These are phyloP conservation scores for Ryuthela nishihirai DNA, from an alignment of 2,888 invertebrate genomes.

Conservation along the genomic window DNA sequence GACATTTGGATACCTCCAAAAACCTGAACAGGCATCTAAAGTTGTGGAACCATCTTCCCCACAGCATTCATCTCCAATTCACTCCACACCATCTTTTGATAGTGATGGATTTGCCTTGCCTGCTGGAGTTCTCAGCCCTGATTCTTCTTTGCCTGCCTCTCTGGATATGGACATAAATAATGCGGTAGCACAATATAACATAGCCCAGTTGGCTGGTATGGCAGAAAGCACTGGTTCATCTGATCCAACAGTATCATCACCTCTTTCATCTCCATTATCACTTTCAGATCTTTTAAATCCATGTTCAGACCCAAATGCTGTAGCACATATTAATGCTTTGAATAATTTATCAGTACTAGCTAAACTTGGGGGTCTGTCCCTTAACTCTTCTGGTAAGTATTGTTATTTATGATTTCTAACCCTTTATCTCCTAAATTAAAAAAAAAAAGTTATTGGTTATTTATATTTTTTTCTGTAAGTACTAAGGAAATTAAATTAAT, in stretches of 20 bases:
- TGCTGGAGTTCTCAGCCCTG: slow-evolving; percentile 45
- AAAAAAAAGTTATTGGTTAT: too few species aligned
- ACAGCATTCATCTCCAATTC: slow-evolving; percentile 42
- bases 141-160: slow-evolving; percentile 43
- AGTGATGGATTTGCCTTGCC: slow-evolving; percentile 47
- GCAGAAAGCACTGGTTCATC: slow-evolving; percentile 54
- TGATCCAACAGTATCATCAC: slow-evolving; percentile 55
- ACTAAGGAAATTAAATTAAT: too few species aligned
- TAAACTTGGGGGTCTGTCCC: slow-evolving; percentile 65
- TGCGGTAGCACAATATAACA: slow-evolving; percentile 66
- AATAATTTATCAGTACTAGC: slow-evolving; percentile 86
- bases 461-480: too few species aligned
- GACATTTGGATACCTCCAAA: slow-evolving; percentile 45
- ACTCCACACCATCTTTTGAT: slow-evolving; percentile 48
- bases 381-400: slow-evolving; percentile 39
- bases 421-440: too few species aligned
- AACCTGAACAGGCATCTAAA: neutral
- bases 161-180: slow-evolving; percentile 38
- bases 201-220: slow-evolving; percentile 75
- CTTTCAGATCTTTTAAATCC: slow-evolving; percentile 60
- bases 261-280: too few species aligned
- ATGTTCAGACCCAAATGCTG: neutral
- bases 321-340: slow-evolving; percentile 57
- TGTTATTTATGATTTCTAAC: too few species aligned
- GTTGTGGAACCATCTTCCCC: neutral